These are phyloP conservation scores for Propithecus coquereli DNA, from an alignment of 2,113 vertebrate genomes.

Conservation along the genomic window DNA sequence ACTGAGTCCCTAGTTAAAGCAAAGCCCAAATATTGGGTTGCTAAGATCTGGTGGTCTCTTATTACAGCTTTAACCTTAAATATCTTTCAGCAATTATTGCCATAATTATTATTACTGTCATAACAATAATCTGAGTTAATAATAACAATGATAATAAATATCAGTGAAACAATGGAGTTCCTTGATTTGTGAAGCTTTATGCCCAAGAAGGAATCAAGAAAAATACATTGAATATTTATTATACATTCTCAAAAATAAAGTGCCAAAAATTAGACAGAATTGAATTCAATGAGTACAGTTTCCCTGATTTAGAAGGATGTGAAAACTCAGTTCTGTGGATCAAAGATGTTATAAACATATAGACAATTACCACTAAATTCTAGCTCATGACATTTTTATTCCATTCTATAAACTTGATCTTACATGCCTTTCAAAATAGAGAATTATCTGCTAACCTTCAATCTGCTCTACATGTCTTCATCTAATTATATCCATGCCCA, in stretches of 20 bases:
- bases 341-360: constrained; percentile 38
- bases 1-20: constrained; percentile 1
- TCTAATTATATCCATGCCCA: constrained; percentile 24
- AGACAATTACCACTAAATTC: constrained; percentile 35
- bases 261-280: constrained; percentile 18
- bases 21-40: constrained; percentile 33
- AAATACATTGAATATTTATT: constrained; percentile 16
- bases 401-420: constrained; percentile 29
- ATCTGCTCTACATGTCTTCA: neutral
- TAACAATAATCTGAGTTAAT: constrained; percentile 36
- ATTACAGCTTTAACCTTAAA: constrained; percentile 52
- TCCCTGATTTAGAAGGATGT: constrained; percentile 38
- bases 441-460: constrained; percentile 1
- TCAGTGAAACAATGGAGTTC: constrained; percentile 23
- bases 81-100: constrained; percentile 34
- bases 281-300: constrained; percentile 35
- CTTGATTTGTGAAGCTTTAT: neutral
- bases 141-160: constrained; percentile 46
- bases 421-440: constrained; percentile 31
- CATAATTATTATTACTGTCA: constrained; percentile 20
- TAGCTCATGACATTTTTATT: constrained; percentile 12
- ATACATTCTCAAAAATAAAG: constrained; percentile 34
- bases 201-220: constrained; percentile 17
- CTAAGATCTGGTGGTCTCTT: constrained; percentile 9
- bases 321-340: constrained; percentile 16